Conservation (phyloP, 1,140 invertebrate genomes). For the Tetramorium alpestre region DNA sequence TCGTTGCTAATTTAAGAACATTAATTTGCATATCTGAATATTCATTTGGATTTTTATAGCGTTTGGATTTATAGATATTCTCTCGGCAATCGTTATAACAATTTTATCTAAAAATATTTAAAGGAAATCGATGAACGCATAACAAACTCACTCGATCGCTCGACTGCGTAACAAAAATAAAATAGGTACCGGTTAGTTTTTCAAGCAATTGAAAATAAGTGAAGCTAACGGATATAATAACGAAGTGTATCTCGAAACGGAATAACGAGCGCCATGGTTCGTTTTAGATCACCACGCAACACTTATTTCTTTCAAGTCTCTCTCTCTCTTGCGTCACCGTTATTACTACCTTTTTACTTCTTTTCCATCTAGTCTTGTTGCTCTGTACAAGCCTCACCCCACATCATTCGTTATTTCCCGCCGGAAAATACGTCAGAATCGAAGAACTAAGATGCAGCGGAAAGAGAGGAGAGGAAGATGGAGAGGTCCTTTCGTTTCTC, state of each 20-base stretch:
- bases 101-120: slow-evolving; percentile 17
- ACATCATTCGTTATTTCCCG: slow-evolving; percentile 63
- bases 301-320: slow-evolving; percentile 27
- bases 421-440: slow-evolving; percentile 22
- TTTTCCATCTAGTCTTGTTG: slow-evolving; percentile 4
- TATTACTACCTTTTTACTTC: slow-evolving; percentile 21
- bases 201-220: slow-evolving; percentile 19
- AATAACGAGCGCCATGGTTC: slow-evolving; percentile 7
- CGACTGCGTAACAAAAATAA: background rate
- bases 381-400: slow-evolving; percentile 2
- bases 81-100: background rate
- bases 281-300: slow-evolving; percentile 41
- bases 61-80: background rate
- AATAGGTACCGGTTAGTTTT: background rate
- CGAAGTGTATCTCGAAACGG: background rate
- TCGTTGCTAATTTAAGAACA: background rate
- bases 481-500: slow-evolving; percentile 49
- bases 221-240: slow-evolving; percentile 34
- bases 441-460: background rate
- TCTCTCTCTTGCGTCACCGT: background rate
- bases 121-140: background rate
- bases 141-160: background rate
- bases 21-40: slow-evolving; percentile 3
- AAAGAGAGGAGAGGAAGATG: too few species aligned
- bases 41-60: background rate